These are phyloP conservation scores for Hyles euphorbiae DNA, from an alignment of 1,140 invertebrate species.

Conservation along the genomic window DNA sequence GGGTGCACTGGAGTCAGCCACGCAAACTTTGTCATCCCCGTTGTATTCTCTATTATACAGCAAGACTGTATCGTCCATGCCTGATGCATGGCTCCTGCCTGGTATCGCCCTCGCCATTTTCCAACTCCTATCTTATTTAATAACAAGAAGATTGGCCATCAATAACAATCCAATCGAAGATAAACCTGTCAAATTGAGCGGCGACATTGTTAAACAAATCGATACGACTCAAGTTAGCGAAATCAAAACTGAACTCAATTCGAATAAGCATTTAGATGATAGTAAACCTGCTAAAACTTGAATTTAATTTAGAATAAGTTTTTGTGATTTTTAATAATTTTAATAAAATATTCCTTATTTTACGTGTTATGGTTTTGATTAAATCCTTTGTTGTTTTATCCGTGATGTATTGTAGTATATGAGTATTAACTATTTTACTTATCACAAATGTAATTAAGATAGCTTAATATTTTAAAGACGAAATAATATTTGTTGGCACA, in stretches of 20 bases:
- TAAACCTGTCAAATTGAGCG: background rate
- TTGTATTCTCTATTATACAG: conserved; percentile 61
- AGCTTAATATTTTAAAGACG: too few relatives aligned
- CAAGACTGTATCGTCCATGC: conserved; percentile 50
- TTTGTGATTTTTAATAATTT: too few relatives aligned
- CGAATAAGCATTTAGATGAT: conserved; percentile 8
- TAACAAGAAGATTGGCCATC: conserved; percentile 32
- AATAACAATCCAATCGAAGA: background rate
- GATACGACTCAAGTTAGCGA: background rate
- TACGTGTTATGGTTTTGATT: too few relatives aligned
- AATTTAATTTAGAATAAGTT: too few relatives aligned
- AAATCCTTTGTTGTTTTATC: background rate
- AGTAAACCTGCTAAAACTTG: background rate
- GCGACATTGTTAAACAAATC: background rate
- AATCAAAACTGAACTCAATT: conserved; percentile 4
- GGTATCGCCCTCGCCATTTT: conserved; percentile 50
- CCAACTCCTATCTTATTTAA: conserved; percentile 53
- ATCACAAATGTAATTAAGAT: too few relatives aligned
- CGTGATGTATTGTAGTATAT: background rate
- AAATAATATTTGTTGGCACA: too few relatives aligned
- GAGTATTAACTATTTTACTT: too few relatives aligned
- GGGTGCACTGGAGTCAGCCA: conserved; percentile 63
- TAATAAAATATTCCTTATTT: too few relatives aligned
- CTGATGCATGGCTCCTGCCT: conserved; percentile 61
- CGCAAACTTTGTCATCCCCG: conserved; percentile 59